These are phyloP conservation scores for Lepas anatifera DNA, from an alignment of 2,888 invertebrate species.

Conservation along the genomic window DNA sequence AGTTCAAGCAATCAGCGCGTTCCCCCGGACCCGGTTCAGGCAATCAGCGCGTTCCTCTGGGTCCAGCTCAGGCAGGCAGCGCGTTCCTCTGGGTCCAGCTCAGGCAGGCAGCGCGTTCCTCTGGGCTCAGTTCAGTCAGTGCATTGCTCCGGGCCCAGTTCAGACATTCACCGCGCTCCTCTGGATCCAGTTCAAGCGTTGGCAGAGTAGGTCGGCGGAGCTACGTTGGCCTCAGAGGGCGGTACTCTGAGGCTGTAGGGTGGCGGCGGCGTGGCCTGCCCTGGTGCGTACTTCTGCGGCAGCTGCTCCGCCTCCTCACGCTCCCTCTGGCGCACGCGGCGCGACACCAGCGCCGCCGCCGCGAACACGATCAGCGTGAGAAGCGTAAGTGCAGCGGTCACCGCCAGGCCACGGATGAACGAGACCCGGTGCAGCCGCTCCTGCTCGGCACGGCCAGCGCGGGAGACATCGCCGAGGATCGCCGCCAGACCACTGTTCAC, in stretches of 20 bases:
- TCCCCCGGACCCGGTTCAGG: no score
- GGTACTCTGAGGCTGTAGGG: neutral
- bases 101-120: no score
- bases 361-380: neutral
- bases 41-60: no score
- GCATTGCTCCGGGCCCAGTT: no score
- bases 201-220: no score
- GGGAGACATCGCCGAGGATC: neutral
- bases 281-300: neutral
- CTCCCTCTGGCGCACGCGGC: neutral
- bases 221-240: no score
- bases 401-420: conserved; percentile 2
- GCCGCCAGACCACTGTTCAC: neutral
- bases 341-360: neutral
- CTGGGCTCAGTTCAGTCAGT: no score
- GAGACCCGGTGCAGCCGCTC: neutral
- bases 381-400: neutral
- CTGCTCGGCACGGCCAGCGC: neutral
- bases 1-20: no score
- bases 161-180: no score
- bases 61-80: no score
- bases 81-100: no score
- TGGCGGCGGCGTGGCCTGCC: neutral
- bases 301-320: neutral
- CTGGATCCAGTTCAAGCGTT: no score